A percentile compares a stretch with the other conserved stretches of the same genome.
phyloP scores from a whole-genome alignment of 1,140 invertebrate species.

The Bombyx mori region ASM3026992v2 NC_085110.1:13345001-13345500 shows the following conservation, averaged over 20 bases:
- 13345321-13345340: slow-evolving; percentile 18
- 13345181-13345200: slow-evolving; percentile 29
- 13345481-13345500: no score
- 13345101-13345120: slow-evolving; percentile 32
- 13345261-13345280: slow-evolving; percentile 62
- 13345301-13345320: slow-evolving; percentile 15
- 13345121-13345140: slow-evolving; percentile 26
- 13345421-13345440: no score
- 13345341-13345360: slow-evolving; percentile 16
- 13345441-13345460: no score
- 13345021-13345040: slow-evolving; percentile 9
- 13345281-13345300: slow-evolving; percentile 40
- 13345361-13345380: not conserved
- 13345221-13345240: slow-evolving; percentile 26
- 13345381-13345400: no score
- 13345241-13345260: slow-evolving; percentile 61
- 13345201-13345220: slow-evolving; percentile 28
- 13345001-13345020: slow-evolving; percentile 37
- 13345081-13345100: slow-evolving; percentile 11
- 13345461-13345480: no score
- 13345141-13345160: slow-evolving; percentile 28
- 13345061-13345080: slow-evolving; percentile 5
- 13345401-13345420: no score
- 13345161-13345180: slow-evolving; percentile 26
- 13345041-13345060: slow-evolving; percentile 2